Conservation (phyloP, 1,140 invertebrate genomes). For the Dendrolimus punctatus region DNA sequence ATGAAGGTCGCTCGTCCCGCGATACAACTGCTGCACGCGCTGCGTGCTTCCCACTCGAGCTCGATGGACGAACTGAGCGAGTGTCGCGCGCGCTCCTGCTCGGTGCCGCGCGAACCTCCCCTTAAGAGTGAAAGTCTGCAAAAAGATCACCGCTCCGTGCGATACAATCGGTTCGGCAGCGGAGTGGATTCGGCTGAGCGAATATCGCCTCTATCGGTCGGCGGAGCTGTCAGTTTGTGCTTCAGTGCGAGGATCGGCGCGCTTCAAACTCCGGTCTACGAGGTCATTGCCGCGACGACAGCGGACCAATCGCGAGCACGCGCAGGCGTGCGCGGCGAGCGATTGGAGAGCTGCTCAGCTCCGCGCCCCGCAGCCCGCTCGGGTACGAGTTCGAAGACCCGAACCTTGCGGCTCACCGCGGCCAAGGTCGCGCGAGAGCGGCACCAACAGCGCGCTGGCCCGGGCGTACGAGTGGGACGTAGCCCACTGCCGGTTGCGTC, state of each 20-base stretch:
- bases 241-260: constrained; percentile 62
- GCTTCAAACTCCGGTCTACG: constrained; percentile 70
- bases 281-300: constrained; percentile 71
- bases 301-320: constrained; percentile 58
- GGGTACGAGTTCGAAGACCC: constrained; percentile 68
- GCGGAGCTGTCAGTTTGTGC: constrained; percentile 48
- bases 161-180: constrained; percentile 61
- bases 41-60: constrained; percentile 63
- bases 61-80: constrained; percentile 66
- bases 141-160: constrained; percentile 64
- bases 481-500: constrained; percentile 55
- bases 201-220: constrained; percentile 49
- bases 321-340: constrained; percentile 48
- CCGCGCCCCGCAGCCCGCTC: constrained; percentile 43
- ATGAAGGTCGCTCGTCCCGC: constrained; percentile 62
- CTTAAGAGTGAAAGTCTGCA: constrained; percentile 74
- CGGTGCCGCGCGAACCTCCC: constrained; percentile 43
- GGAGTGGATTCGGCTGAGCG: constrained; percentile 33
- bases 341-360: constrained; percentile 44
- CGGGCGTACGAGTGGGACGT: constrained; percentile 55
- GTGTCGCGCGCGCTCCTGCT: constrained; percentile 55
- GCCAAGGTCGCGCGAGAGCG: constrained; percentile 70
- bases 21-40: constrained; percentile 43
- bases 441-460: constrained; percentile 40
- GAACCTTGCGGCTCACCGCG: constrained; percentile 70